Percentiles rank a stretch among this genome's conserved stretches.
Evolutionary conservation across 2,888 invertebrate genomes (phyloP).

Genomic region (Thera britannica): DNA sequence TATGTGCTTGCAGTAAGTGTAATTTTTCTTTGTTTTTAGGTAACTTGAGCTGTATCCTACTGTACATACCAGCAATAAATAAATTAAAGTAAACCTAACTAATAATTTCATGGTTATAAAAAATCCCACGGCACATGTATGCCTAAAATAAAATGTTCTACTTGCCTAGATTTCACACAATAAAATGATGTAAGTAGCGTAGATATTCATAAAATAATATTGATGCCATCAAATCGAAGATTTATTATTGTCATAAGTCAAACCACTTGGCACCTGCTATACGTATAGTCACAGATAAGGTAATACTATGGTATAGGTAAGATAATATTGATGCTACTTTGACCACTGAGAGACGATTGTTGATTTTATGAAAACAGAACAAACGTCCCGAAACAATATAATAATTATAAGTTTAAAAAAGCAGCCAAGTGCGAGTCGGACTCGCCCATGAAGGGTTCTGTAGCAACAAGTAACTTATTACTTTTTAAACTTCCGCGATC

Average conservation of each 20-base stretch:
- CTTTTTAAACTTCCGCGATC: no score
- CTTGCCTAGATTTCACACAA: slow-evolving; percentile 25
- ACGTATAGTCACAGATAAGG: background rate
- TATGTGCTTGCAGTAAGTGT: no score
- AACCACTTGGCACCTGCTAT: slow-evolving; percentile 26
- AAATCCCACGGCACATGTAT: no score
- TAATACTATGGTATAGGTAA: background rate
- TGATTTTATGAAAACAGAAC: background rate
- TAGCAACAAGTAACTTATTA: no score
- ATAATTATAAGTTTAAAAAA: no score
- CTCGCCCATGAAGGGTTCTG: no score
- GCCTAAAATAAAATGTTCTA: background rate
- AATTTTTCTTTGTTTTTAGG: no score
- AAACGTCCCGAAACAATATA: no score
- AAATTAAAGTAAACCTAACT: no score
- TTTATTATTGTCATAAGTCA: slow-evolving; percentile 36
- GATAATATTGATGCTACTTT: background rate
- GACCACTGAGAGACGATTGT: background rate
- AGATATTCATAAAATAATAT: slow-evolving; percentile 24
- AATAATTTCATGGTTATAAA: background rate
- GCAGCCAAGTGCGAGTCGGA: no score
- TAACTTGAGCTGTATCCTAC: no score
- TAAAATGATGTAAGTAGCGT: background rate
- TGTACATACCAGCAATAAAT: no score
- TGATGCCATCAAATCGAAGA: slow-evolving; percentile 29